Conservation (phyloP, 2,888 invertebrate species). For the Crossocerus cetratus region DNA sequence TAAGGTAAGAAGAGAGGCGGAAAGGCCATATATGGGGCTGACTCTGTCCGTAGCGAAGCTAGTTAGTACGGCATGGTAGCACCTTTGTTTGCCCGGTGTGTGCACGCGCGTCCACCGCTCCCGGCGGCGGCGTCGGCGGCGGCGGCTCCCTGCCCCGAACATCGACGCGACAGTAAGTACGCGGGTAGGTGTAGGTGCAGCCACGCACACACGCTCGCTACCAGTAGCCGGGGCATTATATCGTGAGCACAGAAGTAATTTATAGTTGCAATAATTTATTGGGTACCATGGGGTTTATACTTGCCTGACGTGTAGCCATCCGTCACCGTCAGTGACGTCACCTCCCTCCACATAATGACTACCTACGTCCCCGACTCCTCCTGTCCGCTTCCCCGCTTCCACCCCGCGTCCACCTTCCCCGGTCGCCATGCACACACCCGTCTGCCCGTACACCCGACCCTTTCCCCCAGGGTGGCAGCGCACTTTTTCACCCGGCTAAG, state of each 20-base stretch:
- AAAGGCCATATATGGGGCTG: constrained; percentile 17
- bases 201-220: constrained; percentile 57
- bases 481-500: constrained; percentile 21
- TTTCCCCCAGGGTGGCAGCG: background rate
- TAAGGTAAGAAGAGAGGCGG: constrained; percentile 13
- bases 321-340: constrained; percentile 78
- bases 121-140: too few species aligned
- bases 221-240: constrained; percentile 76
- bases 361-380: constrained; percentile 70
- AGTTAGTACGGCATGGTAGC: constrained; percentile 61
- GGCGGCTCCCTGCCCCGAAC: constrained; percentile 46
- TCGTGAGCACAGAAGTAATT: constrained; percentile 77
- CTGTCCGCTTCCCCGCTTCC: constrained; percentile 39
- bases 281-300: constrained; percentile 77
- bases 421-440: constrained; percentile 24
- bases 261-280: constrained; percentile 78
- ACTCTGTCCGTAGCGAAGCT: constrained; percentile 62
- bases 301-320: constrained; percentile 77
- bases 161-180: constrained; percentile 49
- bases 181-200: constrained; percentile 25
- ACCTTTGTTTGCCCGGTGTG: constrained; percentile 63
- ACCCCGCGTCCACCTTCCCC: constrained; percentile 24
- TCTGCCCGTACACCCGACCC: constrained; percentile 49
- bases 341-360: constrained; percentile 77
- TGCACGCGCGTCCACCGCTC: too few species aligned